Percentiles rank a stretch among this genome's conserved stretches.
Evolutionary conservation across 2,113 vertebrate species (phyloP).

Genomic region (Hoplias malabaricus): DNA sequence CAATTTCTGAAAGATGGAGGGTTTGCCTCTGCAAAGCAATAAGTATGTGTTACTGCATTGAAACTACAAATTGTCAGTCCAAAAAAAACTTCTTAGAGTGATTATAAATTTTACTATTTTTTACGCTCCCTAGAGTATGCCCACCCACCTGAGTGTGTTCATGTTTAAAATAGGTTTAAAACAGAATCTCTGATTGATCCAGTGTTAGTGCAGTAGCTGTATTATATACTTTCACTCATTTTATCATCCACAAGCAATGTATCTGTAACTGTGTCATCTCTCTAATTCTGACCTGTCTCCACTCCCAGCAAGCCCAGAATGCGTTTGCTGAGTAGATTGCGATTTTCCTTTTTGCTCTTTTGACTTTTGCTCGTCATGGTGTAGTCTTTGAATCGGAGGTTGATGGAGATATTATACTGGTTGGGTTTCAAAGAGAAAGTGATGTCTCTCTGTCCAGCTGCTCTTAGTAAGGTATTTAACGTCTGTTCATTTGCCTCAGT

Average conservation of each 20-base stretch:
- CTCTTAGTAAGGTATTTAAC: slow-evolving; percentile 27
- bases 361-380: slow-evolving; percentile 17
- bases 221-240: too few relatives aligned
- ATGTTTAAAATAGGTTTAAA: too few relatives aligned
- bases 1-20: slow-evolving; percentile 2
- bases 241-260: background rate
- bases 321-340: slow-evolving; percentile 17
- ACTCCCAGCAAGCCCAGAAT: slow-evolving; percentile 37
- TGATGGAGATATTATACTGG: background rate
- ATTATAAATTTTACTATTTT: too few relatives aligned
- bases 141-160: too few relatives aligned
- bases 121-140: too few relatives aligned
- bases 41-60: background rate
- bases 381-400: slow-evolving; percentile 29
- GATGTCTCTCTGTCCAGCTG: slow-evolving; percentile 2
- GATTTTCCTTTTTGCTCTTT: slow-evolving; percentile 13
- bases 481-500: background rate
- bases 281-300: slow-evolving; percentile 30
- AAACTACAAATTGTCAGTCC: too few relatives aligned
- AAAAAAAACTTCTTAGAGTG: too few relatives aligned
- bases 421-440: background rate
- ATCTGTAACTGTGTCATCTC: background rate
- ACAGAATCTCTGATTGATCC: too few relatives aligned
- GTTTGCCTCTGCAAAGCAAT: slow-evolving; percentile 10
- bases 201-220: too few relatives aligned